phyloP scores from a whole-genome alignment of 1,140 invertebrate genomes.

The Goniozus legneri region DNA sequence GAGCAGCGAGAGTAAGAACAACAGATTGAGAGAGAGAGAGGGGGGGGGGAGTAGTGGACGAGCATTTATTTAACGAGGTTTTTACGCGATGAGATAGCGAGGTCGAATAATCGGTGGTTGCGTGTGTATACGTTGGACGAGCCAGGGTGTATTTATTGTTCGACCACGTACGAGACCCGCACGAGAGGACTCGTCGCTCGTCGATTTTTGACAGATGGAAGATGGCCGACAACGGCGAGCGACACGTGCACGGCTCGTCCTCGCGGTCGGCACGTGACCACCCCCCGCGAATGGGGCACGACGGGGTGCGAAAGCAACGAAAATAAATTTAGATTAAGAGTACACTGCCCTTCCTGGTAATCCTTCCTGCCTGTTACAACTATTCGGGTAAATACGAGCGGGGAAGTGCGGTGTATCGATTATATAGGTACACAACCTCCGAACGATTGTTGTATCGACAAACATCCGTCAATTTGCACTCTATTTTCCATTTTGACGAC shows the following conservation, averaged over 20 bases:
- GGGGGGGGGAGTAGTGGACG: slow-evolving; percentile 14
- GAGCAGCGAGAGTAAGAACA: neutral
- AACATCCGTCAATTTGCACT: too few relatives aligned
- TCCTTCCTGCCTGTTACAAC: too few relatives aligned
- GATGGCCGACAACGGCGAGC: slow-evolving; percentile 18
- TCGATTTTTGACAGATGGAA: slow-evolving; percentile 34
- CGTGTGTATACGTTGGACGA: slow-evolving; percentile 16
- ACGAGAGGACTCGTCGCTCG: slow-evolving; percentile 17
- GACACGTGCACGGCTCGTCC: slow-evolving; percentile 23
- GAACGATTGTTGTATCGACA: too few relatives aligned
- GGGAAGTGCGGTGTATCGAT: too few relatives aligned
- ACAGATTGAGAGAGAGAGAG: slow-evolving; percentile 10
- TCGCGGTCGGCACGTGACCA: too few relatives aligned
- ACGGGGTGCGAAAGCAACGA: slow-evolving; percentile 31
- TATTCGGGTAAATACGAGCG: too few relatives aligned
- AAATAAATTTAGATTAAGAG: slow-evolving; percentile 33
- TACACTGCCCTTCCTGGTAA: too few relatives aligned
- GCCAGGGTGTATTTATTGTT: slow-evolving; percentile 9
- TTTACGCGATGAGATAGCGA: too few relatives aligned
- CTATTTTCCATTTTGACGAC: too few relatives aligned
- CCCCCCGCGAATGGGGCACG: too few relatives aligned
- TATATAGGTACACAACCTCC: too few relatives aligned
- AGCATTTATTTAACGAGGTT: slow-evolving; percentile 20
- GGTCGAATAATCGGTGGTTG: slow-evolving; percentile 1
- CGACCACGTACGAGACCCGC: slow-evolving; percentile 26